Evolutionary conservation across 2,797 vertebrate species (phyloP).

Genomic region (Gallinago stenura): DNA sequence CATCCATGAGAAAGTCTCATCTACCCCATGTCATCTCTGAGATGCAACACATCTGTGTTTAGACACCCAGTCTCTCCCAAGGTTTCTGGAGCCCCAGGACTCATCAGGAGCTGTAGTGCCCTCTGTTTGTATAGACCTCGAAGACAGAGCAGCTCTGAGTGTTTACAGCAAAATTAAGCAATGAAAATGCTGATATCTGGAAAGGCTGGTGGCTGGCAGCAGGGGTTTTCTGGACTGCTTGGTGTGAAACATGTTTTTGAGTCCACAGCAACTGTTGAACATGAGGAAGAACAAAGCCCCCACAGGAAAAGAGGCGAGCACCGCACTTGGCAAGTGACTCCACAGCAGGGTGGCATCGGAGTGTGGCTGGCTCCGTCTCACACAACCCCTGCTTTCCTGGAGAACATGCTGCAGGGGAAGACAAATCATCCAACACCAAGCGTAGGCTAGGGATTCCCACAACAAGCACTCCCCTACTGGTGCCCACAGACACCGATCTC

Average conservation of each 20-base stretch:
- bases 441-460: neutral
- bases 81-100: neutral
- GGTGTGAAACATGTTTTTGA: neutral
- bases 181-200: neutral
- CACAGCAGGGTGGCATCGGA: neutral
- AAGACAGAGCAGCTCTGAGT: neutral
- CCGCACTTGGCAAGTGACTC: neutral
- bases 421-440: neutral
- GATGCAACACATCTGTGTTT: neutral
- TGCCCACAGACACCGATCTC: neutral
- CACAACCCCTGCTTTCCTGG: neutral
- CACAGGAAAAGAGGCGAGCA: neutral
- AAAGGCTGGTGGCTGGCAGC: neutral
- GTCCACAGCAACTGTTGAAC: neutral
- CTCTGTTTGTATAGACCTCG: neutral
- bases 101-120: neutral
- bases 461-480: rapidly evolving
- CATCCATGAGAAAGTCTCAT: neutral
- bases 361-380: neutral
- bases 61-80: neutral
- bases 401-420: rapidly evolving
- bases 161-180: neutral
- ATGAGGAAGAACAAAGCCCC: neutral
- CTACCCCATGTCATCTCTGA: neutral
- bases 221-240: neutral